A percentile compares a stretch with the other conserved stretches of the same genome.
These are phyloP conservation scores for Popillia japonica DNA, from an alignment of 1,140 invertebrate species.

Conservation along the genomic window DNA sequence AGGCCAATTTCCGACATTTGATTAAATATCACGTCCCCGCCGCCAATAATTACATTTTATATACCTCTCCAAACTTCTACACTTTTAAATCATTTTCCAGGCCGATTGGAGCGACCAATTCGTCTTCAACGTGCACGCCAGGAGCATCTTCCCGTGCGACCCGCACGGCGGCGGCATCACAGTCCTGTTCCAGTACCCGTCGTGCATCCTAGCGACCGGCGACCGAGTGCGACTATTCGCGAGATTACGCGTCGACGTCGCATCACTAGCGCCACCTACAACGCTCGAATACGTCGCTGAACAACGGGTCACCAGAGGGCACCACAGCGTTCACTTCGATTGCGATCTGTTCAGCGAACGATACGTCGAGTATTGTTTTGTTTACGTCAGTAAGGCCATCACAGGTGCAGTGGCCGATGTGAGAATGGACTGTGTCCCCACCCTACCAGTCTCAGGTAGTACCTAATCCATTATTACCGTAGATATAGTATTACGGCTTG, in stretches of 20 bases:
- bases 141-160: slow-evolving; percentile 82
- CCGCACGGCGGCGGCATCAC: slow-evolving; percentile 71
- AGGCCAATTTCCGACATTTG: slow-evolving; percentile 70
- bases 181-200: slow-evolving; percentile 82
- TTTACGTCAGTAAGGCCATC: slow-evolving; percentile 82
- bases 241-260: slow-evolving; percentile 71
- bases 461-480: slow-evolving; percentile 43
- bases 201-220: slow-evolving; percentile 75
- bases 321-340: slow-evolving; percentile 78
- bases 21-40: slow-evolving; percentile 40
- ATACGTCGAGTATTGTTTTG: slow-evolving; percentile 86
- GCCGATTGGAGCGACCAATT: slow-evolving; percentile 84
- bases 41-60: too few relatives aligned
- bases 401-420: slow-evolving; percentile 83
- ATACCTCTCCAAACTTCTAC: not conserved
- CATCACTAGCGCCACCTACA: slow-evolving; percentile 69
- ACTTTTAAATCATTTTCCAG: slow-evolving; percentile 65
- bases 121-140: slow-evolving; percentile 81
- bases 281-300: slow-evolving; percentile 73
- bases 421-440: slow-evolving; percentile 81
- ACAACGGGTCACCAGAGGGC: slow-evolving; percentile 68
- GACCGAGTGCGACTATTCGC: slow-evolving; percentile 81
- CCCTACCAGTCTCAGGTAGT: slow-evolving; percentile 76
- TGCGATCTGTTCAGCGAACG: slow-evolving; percentile 83
- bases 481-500: too few relatives aligned